Conservation (phyloP, 2,797 vertebrate species). For the Trachops cirrhosus region DNA sequence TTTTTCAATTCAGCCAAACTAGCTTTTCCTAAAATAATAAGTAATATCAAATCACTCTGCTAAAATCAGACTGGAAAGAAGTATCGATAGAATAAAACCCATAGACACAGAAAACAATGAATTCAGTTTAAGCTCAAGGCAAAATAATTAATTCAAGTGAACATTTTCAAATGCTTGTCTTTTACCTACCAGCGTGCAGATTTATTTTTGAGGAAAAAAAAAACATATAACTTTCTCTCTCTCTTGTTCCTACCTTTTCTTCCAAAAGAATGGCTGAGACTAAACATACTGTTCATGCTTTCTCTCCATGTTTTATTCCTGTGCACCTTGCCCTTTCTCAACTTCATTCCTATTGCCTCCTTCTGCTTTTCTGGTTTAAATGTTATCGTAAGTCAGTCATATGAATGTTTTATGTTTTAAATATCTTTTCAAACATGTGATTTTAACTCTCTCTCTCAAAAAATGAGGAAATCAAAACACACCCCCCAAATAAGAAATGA, state of each 20-base stretch:
- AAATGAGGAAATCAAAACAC: neutral
- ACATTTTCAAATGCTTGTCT: neutral
- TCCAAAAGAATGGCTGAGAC: neutral
- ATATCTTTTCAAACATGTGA: conserved; percentile 21
- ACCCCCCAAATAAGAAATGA: conserved; percentile 44
- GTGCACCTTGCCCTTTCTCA: neutral
- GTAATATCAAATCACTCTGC: neutral
- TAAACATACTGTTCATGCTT: neutral
- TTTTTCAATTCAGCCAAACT: neutral
- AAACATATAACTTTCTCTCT: neutral
- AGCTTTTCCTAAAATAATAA: neutral
- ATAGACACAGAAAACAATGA: neutral
- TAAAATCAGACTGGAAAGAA: neutral
- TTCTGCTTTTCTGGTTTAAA: neutral
- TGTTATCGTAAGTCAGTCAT: neutral
- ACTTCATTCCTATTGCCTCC: neutral
- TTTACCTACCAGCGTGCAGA: neutral
- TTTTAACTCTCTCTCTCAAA: neutral
- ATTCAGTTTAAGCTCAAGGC: conserved; percentile 35
- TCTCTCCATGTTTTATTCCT: neutral
- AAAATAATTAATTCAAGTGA: neutral
- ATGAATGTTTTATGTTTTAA: conserved; percentile 31
- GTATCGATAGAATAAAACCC: neutral
- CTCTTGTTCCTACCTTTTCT: neutral
- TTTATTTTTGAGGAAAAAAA: neutral